These are phyloP conservation scores for Copidosoma floridanum DNA, from an alignment of 1,140 invertebrate genomes.

Conservation along the genomic window DNA sequence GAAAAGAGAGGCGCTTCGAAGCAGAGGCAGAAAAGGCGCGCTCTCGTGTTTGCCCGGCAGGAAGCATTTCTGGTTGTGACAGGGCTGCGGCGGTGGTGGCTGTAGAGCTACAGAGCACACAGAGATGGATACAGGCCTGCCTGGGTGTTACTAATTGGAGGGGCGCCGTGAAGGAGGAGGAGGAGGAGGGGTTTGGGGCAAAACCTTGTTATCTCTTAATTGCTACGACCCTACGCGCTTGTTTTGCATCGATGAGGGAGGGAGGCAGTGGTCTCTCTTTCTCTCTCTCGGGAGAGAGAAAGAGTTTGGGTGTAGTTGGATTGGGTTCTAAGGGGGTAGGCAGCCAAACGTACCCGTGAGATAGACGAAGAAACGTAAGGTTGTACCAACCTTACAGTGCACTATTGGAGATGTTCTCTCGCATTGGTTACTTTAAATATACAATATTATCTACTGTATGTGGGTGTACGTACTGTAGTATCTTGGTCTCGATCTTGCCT, in stretches of 20 bases:
- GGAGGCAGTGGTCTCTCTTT: not conserved
- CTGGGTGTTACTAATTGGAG: slow-evolving; percentile 57
- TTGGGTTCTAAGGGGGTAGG: no score
- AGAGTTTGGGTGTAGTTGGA: no score
- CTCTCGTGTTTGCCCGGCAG: not conserved
- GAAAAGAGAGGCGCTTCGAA: not conserved
- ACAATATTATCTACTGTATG: no score
- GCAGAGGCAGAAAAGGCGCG: not conserved
- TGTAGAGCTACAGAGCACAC: slow-evolving; percentile 22
- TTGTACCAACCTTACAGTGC: no score
- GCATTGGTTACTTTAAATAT: no score
- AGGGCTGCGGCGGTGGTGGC: slow-evolving; percentile 10
- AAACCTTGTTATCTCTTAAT: slow-evolving; percentile 60
- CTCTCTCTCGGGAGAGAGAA: no score
- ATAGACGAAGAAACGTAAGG: no score
- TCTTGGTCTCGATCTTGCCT: no score
- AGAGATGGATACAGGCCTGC: slow-evolving; percentile 30
- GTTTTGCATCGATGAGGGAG: slow-evolving; percentile 55
- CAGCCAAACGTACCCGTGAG: no score
- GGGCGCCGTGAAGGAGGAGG: slow-evolving; percentile 49
- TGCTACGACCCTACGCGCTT: slow-evolving; percentile 54
- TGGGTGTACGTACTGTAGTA: no score
- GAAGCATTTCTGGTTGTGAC: slow-evolving; percentile 35
- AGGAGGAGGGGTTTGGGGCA: slow-evolving; percentile 46
- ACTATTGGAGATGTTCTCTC: no score